Percentiles rank a stretch among this genome's conserved stretches.
Evolutionary conservation across 2,888 invertebrate genomes (phyloP).

Genomic region (Alloscopus bannaensis): DNA sequence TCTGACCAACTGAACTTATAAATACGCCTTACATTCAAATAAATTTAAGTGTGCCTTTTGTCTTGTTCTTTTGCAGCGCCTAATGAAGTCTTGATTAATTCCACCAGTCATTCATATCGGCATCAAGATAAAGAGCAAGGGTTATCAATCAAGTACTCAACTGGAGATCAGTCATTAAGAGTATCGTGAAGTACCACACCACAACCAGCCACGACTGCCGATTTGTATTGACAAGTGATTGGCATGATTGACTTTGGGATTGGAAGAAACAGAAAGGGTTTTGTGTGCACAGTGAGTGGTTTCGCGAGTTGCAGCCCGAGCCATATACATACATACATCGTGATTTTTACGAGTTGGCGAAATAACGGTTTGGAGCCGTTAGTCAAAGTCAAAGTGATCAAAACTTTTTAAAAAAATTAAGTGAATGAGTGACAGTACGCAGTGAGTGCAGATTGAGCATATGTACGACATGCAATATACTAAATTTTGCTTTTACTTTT

Average conservation of each 20-base stretch:
- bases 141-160: conserved; percentile 5
- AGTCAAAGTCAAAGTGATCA: neutral
- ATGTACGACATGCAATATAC: too few species aligned
- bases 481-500: conserved; percentile 59
- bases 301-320: neutral
- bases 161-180: conserved; percentile 16
- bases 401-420: neutral
- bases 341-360: neutral
- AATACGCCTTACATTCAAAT: too few species aligned
- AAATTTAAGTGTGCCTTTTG: neutral
- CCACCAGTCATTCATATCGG: neutral
- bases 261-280: conserved; percentile 1
- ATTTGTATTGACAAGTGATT: conserved; percentile 14
- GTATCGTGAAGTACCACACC: too few species aligned
- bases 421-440: conserved; percentile 17
- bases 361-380: neutral
- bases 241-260: conserved; percentile 1
- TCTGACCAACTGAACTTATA: too few species aligned
- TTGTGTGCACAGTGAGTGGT: neutral
- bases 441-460: neutral
- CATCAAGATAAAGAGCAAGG: neutral
- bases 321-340: neutral
- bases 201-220: neutral
- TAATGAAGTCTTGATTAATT: conserved; percentile 6
- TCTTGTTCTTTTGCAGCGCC: neutral